Base-by-base conservation (phyloP, 2,888 invertebrate genomes). In the Meghimatium bilineatum region DNA sequence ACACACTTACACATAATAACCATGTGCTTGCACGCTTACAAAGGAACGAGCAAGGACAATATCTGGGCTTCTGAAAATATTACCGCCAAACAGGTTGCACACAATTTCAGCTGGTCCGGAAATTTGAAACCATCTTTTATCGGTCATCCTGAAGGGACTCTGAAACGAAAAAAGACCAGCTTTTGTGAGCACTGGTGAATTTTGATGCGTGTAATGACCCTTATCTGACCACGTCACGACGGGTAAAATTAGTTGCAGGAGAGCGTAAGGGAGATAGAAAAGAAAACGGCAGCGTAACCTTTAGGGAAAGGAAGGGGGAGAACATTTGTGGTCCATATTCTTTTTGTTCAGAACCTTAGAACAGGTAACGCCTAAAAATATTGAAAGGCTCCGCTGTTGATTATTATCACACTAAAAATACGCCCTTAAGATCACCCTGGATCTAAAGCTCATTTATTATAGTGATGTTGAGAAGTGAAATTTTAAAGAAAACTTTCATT, bases 191-290 rank as follows among this genome's bases (percentile, higher is more conserved):
- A 52, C 49, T 32, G 26, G 32, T 20, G 74, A 74, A 74, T 49
- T 74, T 52, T 12, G 52, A 49, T n/a, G 52, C 52, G 74, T 74
- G 74, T 74, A 74, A 74, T 74, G 74, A 74, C 74, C 74, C 74
- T 74, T 74, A 74, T 52, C 74, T 74, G 52, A 52, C 74, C 74
- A 74, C 74, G 52, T 52, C 52, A 74, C 32, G 52, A 6, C 12
- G 52, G 74, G 32, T 74, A 74, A 49, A 52, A 52, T 74, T 74
- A 74, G 32, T 20, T 1, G 32, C 29, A 23, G 20, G 44, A 49
- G 23, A 23, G 52, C 32, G 52, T 20, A 17, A 49, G 17, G 32
- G 52, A 74, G 3, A 49, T 1, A 38, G 8, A 74, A 49, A 32
- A 52, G 52, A 52, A 74, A 10, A 74, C 49, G 52, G 34, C 56